Base-by-base conservation (phyloP, 37 sponge, comb jelly and placozoan species). In the Tethya wilhelma region DNA sequence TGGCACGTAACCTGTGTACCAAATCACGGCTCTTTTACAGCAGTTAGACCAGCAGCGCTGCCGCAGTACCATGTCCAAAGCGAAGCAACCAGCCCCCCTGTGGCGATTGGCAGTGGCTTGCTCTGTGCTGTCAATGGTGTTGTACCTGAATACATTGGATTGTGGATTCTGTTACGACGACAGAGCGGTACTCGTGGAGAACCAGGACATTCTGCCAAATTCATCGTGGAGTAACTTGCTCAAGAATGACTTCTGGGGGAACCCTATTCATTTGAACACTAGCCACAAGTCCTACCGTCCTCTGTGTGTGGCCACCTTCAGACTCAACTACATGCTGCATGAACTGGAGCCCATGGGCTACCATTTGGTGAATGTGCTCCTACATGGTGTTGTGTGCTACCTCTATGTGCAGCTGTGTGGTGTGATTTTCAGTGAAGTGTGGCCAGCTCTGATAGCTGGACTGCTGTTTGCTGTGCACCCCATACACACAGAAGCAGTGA, bases 231-330 rank as follows among this genome's bases (percentile, higher is more conserved):
- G 33, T 1, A 84, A 91, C 37, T 66, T 97, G 8, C 39, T 94
- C 19, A 70, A 45, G 76, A 73, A 97, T 83, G 98, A 97, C 66
- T 97, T 97, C 82, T 97, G 98, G 98, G 98, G 98, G 20, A 89
- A 90, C 0, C 95, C 98, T 1, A 92, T 97, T 95, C 73, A 87
- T 40, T 25, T 80, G 1, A 59, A 71, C 11, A 43, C 86, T 25
- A 81, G 82, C 33, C 98, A 97, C 88, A 97, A 91, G 71, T 97
- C 98, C 11, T 97, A 97, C 59, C 75, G 98, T 28, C 98, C 98
- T 41, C 82, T 97, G 60, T 79, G 82, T 44, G 93, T 97, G 60
- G 79, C 86, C 44, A 85, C 93, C 5, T 97, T 97, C 75, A 74
- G 98, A 22, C 71, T 94, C 32, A 97, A 97, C 87, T 81, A 81